phyloP scores from a whole-genome alignment of 37 sponge, comb jelly and placozoan species.

The Ianthella basta region DNA sequence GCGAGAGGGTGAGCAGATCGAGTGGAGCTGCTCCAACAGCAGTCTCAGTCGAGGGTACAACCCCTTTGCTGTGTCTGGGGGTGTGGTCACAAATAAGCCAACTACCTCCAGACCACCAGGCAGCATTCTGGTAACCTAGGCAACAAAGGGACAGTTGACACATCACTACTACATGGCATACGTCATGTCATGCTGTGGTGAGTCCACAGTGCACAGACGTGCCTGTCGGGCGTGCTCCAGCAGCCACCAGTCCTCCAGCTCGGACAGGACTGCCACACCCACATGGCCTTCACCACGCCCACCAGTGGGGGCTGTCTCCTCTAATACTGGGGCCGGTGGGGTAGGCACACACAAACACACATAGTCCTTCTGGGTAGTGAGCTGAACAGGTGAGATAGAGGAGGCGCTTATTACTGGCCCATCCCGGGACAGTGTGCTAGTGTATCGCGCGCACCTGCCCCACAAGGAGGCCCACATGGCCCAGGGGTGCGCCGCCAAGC shows the following conservation, averaged over 20 bases:
- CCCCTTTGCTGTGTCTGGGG: slow-evolving; percentile 8
- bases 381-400: neutral
- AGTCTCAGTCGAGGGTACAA: slow-evolving; percentile 18
- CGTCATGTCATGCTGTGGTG: no score
- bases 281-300: neutral
- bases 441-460: slow-evolving; percentile 21
- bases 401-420: neutral
- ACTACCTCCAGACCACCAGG: slow-evolving; percentile 31
- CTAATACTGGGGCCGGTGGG: neutral
- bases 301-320: neutral
- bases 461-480: neutral
- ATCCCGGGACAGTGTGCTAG: neutral
- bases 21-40: neutral
- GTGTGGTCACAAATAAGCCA: slow-evolving; percentile 3
- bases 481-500: neutral
- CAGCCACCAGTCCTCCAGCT: slow-evolving; percentile 27
- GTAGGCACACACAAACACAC: slow-evolving; percentile 11
- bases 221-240: slow-evolving; percentile 30
- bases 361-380: neutral
- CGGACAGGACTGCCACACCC: neutral
- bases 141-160: neutral
- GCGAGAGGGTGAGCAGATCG: neutral
- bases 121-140: neutral
- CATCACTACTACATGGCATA: no score
- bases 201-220: no score